Base-by-base conservation (phyloP, 1,140 invertebrate species). In the Colletes gigas region DNA sequence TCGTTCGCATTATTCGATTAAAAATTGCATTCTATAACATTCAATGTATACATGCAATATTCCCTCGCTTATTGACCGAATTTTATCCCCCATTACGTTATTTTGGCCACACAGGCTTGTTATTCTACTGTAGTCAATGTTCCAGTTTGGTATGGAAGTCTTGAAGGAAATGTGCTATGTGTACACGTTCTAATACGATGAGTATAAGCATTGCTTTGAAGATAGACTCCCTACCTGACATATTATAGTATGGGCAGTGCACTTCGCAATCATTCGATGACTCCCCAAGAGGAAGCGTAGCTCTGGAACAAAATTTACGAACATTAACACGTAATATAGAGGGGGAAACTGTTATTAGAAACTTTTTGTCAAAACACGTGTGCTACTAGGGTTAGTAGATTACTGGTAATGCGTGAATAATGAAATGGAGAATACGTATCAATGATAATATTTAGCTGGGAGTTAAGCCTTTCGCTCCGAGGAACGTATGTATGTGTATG, bases 251-350 rank as follows among this genome's bases (percentile, higher is more conserved):
- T 19, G 88, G 83, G 67, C 91, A 90, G 88, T 93, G 92, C 12
- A 92, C 89, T 79, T 93, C 92, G 93, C 95, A 93, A 86, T 94
- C 93, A 91, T 94, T 90, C 0, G 95, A 91, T 39, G 94, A 93
- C 83, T 96, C 96, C 72, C 96, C 96, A 19, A 97, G 93, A n/a
- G 96, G 96, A 87, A 97, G 94, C 50, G 96, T 97, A 69, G 96
- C 96, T 94, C 96, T 97, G 94, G 70, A 94, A 94, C 89, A 89
- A 80, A 81, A 68, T 14, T 19, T 70, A 65, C 47, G 44, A 68
- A 39, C 41, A 14, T 83, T 78, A 74, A 50, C 8, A 41, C 52
- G 54, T 41, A 30, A 73, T 68, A 4, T 4, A 41, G 55, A 5
- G 12, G 12, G 14, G 21, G 50, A 44, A 44, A 4, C 6, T 5